Evolutionary conservation across 92 coral and sea anemone species (phyloP).

Genomic region (Palythoa grandis): DNA sequence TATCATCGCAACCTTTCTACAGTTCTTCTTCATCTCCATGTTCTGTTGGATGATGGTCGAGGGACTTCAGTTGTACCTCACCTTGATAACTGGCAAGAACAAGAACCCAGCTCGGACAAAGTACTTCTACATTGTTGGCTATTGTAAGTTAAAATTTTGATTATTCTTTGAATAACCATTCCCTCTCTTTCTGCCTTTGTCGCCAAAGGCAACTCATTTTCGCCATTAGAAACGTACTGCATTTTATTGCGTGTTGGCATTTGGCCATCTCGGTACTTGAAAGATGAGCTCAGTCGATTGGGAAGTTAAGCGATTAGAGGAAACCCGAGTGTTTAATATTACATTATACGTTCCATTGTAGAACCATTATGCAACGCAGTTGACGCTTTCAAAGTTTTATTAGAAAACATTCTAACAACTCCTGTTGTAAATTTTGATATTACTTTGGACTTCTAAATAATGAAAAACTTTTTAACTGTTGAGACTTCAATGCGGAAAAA

Average conservation of each 20-base stretch:
- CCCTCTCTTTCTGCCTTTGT: not conserved
- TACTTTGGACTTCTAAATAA: not conserved
- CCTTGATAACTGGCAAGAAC: conserved; percentile 81
- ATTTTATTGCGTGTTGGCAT: not conserved
- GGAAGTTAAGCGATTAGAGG: not conserved
- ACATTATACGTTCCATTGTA: too few relatives aligned
- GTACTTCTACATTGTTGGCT: conserved; percentile 82
- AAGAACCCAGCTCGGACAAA: conserved; percentile 72
- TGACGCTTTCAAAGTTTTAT: too few relatives aligned
- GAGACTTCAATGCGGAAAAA: too few relatives aligned
- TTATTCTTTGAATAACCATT: not conserved
- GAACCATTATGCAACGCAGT: too few relatives aligned
- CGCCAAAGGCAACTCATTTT: not conserved
- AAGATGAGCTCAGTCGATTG: not conserved
- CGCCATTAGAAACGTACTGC: not conserved
- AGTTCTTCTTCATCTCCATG: conserved; percentile 84
- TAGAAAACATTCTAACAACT: too few relatives aligned
- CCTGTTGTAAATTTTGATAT: not conserved
- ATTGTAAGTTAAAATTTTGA: conserved; percentile 67
- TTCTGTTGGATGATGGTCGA: conserved; percentile 91
- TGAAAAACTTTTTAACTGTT: not conserved
- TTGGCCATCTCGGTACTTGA: not conserved
- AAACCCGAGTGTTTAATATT: not conserved
- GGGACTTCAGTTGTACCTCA: conserved; percentile 82
- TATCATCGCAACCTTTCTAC: conserved; percentile 77